Base-by-base conservation (phyloP, 2,797 vertebrate species). In the Karalla daura region DNA sequence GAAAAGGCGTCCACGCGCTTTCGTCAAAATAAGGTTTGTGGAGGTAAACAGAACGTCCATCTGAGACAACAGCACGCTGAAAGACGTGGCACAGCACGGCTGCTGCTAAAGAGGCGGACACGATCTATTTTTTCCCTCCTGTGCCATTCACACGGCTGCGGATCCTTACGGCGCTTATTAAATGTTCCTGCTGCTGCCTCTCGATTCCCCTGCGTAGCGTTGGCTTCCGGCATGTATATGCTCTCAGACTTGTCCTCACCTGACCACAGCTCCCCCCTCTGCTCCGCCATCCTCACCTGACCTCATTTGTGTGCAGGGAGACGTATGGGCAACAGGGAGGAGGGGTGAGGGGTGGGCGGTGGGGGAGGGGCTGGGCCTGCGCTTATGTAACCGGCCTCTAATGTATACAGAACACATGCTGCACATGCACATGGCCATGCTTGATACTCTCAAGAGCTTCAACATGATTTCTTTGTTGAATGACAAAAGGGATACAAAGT, bases 271-370 rank as follows among this genome's bases (percentile, higher is more conserved):
- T 68, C 47, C 17, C 30, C 60, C 60, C n/a, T n/a, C 55, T 13
- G 1, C 47, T 54, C 55, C 18, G 70, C 45, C 39, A 86, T 92
- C 92, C 92, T 94, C 86, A 86, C 72, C 88, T 93, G 90, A 93
- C 91, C 91, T 73, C 60, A 44, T 65, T 82, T 32, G 33, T 87
- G 77, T 58, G 72, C 50, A 37, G 81, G 87, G 81, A 83, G 83
- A 90, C 18, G 81, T 78, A 85, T 83, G 78, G 69, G 59, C 67
- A 52, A 69, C 53, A 11, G 63, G 56, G 21, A 53, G 54, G 47
- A 41, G 30, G 13, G 78, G 69, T 18, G 55, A 33, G 39, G 72
- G 55, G 60, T 7, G 61, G 60, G 8, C 56, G 56, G 49, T 36
- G 23, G 18, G 78, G 67, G 36, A 41, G 35, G 43, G 74, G 68